Percentiles rank a stretch among this genome's conserved stretches.
These are phyloP conservation scores for Tuta absoluta DNA, from an alignment of 2,888 invertebrate species.

Conservation along the genomic window DNA sequence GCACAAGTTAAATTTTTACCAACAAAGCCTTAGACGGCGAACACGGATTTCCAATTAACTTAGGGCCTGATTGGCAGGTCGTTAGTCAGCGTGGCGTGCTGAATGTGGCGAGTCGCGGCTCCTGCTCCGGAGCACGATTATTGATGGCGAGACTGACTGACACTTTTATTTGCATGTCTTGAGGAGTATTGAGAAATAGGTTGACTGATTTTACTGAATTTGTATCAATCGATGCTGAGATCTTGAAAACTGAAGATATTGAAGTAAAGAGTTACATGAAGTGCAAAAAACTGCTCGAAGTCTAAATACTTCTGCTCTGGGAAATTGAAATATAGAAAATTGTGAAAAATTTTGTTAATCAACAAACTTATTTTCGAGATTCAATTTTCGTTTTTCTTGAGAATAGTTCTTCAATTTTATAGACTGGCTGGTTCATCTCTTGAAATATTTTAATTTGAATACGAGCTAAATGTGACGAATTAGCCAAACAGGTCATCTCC, in stretches of 20 bases:
- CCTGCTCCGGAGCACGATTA: background rate
- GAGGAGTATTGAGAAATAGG: background rate
- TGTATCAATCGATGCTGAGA: background rate
- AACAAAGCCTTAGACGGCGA: conserved; percentile 71
- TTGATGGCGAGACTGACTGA: conserved; percentile 18
- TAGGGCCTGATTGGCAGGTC: conserved; percentile 80
- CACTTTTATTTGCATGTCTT: conserved; percentile 20
- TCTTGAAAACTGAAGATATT: background rate
- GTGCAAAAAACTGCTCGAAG: too few relatives aligned
- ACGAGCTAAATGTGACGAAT: too few relatives aligned
- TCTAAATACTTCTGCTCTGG: too few relatives aligned
- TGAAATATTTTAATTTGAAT: too few relatives aligned
- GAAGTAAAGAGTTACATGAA: too few relatives aligned
- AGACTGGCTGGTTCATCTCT: too few relatives aligned
- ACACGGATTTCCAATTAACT: conserved; percentile 82
- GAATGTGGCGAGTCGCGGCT: conserved; percentile 58
- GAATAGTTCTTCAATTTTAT: too few relatives aligned
- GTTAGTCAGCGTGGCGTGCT: conserved; percentile 74
- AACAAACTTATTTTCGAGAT: too few relatives aligned
- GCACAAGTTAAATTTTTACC: conserved; percentile 72
- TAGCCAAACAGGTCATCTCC: too few relatives aligned
- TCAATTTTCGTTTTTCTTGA: too few relatives aligned
- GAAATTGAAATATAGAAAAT: too few relatives aligned
- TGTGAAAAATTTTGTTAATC: too few relatives aligned
- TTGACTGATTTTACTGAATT: background rate